phyloP scores from a whole-genome alignment of 2,888 invertebrate species.

The Cephus rjabovi region DNA sequence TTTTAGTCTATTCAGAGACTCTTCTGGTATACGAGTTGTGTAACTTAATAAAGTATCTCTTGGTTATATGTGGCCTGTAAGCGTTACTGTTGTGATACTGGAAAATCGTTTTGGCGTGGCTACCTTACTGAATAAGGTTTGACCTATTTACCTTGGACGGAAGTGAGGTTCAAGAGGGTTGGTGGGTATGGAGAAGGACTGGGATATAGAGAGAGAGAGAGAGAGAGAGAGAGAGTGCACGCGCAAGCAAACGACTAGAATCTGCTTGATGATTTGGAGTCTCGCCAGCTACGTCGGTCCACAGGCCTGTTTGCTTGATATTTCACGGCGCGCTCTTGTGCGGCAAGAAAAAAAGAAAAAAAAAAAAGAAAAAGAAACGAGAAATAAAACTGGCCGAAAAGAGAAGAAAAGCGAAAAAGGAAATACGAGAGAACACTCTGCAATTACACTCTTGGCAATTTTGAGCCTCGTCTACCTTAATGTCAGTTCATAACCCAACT shows the following conservation, averaged over 20 bases:
- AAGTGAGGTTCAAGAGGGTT: too few relatives aligned
- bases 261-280: constrained; percentile 28
- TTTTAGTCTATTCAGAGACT: too few relatives aligned
- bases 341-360: constrained; percentile 15
- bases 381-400: background rate
- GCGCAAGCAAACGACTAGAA: constrained; percentile 28
- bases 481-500: too few relatives aligned
- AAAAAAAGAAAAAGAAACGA: background rate
- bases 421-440: background rate
- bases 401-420: background rate
- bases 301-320: constrained; percentile 31
- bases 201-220: too few relatives aligned
- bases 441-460: background rate
- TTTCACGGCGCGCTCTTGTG: constrained; percentile 21
- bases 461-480: background rate
- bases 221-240: background rate
- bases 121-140: too few relatives aligned
- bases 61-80: too few relatives aligned
- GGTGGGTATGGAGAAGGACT: background rate
- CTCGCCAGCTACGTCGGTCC: constrained; percentile 36
- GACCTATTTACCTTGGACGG: too few relatives aligned
- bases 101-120: too few relatives aligned
- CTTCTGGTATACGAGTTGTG: too few relatives aligned
- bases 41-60: too few relatives aligned
- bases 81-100: too few relatives aligned